Evolutionary conservation across 1,140 invertebrate species (phyloP).

Genomic region (Calycopis cecrops): DNA sequence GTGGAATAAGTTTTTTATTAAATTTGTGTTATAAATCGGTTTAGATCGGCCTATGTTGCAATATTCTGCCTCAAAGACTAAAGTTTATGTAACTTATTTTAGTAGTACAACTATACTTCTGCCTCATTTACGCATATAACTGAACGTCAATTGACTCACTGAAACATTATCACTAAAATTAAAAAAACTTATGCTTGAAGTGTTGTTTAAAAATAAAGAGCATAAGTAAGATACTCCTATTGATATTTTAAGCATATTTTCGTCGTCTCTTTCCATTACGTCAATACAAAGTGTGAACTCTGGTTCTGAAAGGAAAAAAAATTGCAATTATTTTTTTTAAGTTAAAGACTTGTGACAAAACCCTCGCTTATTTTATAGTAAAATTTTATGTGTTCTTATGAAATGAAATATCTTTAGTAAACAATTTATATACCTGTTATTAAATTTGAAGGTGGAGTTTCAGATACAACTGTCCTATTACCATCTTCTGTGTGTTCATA

Average conservation of each 20-base stretch:
- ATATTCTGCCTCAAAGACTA: too few relatives aligned
- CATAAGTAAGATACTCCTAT: neutral
- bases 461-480: neutral
- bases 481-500: neutral
- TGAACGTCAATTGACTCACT: neutral
- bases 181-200: neutral
- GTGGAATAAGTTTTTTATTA: too few relatives aligned
- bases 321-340: neutral
- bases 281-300: neutral
- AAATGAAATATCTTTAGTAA: too few relatives aligned
- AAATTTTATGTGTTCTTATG: too few relatives aligned
- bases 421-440: too few relatives aligned
- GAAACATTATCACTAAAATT: neutral
- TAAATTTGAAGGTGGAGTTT: too few relatives aligned
- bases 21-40: too few relatives aligned
- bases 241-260: neutral
- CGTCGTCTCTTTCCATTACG: neutral
- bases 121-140: neutral
- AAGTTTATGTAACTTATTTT: too few relatives aligned
- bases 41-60: too few relatives aligned
- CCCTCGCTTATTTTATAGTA: too few relatives aligned
- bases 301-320: neutral
- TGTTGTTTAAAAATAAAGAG: neutral
- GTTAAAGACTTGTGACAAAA: too few relatives aligned
- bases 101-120: too few relatives aligned